phyloP scores from a whole-genome alignment of 92 coral and sea anemone species.

The Montipora capitata region DNA sequence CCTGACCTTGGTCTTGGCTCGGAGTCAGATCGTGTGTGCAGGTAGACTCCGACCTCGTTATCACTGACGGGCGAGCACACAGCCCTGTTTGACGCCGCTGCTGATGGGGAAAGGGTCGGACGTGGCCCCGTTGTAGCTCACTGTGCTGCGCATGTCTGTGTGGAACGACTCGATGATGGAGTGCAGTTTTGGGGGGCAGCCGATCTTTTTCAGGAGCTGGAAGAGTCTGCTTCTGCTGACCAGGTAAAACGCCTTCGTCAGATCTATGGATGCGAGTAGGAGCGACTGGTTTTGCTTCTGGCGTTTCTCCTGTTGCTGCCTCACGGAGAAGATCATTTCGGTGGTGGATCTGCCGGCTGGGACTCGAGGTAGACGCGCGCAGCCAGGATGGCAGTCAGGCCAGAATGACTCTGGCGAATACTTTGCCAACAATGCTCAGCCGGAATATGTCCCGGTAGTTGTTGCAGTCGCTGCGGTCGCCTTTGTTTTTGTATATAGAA shows the following conservation, averaged over 20 bases:
- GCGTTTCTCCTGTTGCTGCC: not conserved
- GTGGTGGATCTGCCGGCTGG: not conserved
- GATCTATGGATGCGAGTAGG: not conserved
- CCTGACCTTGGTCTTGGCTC: slow-evolving; percentile 19
- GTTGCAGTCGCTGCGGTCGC: not conserved
- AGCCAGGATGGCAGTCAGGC: not conserved
- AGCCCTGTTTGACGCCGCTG: not conserved
- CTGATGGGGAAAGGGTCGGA: not conserved
- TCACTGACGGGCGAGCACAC: not conserved
- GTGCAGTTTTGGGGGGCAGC: slow-evolving; percentile 1
- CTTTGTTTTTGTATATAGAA: not conserved
- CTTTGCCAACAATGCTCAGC: not conserved
- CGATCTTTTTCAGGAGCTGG: not conserved
- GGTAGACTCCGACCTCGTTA: not conserved
- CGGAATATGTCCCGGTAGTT: not conserved
- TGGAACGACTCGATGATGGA: not conserved
- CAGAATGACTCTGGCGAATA: not conserved
- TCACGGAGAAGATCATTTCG: not conserved
- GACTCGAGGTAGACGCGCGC: too few species aligned
- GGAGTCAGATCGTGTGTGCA: not conserved
- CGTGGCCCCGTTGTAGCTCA: not conserved
- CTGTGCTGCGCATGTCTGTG: not conserved
- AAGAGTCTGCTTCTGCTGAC: too few species aligned
- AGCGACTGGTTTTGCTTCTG: not conserved
- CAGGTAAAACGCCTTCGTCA: slow-evolving; percentile 7